These are phyloP conservation scores for Myripristis jacobus DNA, from an alignment of 2,797 vertebrate species.

Conservation along the genomic window DNA sequence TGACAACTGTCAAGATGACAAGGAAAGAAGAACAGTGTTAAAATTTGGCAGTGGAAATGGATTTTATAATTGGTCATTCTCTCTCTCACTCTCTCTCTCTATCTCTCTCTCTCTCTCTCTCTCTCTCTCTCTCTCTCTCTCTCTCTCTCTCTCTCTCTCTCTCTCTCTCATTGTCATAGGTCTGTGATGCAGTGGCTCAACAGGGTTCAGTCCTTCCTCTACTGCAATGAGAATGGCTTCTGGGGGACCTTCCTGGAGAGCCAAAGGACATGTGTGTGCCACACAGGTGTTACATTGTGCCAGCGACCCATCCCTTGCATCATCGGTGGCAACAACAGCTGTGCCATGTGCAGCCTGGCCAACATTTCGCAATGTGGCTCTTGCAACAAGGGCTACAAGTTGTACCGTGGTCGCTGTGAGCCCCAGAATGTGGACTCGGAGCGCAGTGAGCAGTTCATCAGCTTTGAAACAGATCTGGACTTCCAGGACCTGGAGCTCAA, in stretches of 20 bases:
- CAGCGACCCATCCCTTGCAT: conserved; percentile 97
- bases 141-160: conserved; percentile 13
- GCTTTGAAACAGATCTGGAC: conserved; percentile 99
- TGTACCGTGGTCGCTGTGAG: conserved; percentile 97
- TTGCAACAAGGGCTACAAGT: conserved; percentile 99
- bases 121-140: conserved; percentile 11
- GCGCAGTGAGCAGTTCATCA: conserved; percentile 98
- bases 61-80: conserved; percentile 20
- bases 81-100: neutral
- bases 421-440: conserved; percentile 99
- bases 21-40: conserved; percentile 53
- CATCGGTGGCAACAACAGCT: conserved; percentile 99
- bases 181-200: conserved; percentile 99
- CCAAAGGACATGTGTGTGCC: conserved; percentile 96
- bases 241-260: conserved; percentile 99
- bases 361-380: conserved; percentile 99
- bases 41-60: conserved; percentile 16
- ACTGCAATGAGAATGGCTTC: conserved; percentile 99
- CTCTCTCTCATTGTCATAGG: conserved; percentile 72
- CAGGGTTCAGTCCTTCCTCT: conserved; percentile 97
- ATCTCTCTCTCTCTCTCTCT: neutral
- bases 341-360: conserved; percentile 99
- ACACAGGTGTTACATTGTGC: conserved; percentile 93
- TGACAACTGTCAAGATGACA: conserved; percentile 80
- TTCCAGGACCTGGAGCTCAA: conserved; percentile 99